phyloP scores from a whole-genome alignment of 2,113 vertebrate species.

The Pteropus alecto region DNA sequence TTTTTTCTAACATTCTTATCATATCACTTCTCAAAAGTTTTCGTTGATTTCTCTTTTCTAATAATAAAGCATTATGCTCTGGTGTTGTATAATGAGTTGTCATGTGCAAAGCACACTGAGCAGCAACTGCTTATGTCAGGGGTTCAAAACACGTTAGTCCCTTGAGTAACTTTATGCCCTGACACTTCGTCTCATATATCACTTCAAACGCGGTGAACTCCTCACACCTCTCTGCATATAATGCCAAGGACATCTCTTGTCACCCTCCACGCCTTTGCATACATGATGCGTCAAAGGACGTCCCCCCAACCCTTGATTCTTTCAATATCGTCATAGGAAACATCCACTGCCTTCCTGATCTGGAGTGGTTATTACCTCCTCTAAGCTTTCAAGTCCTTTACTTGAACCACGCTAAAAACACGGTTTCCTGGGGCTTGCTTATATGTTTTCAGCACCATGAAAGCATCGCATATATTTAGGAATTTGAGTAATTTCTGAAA shows the following conservation, averaged over 20 bases:
- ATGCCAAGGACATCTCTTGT: fast-evolving
- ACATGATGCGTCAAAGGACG: not conserved
- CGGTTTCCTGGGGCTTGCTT: not conserved
- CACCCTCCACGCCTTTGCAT: not conserved
- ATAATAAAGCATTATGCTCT: not conserved
- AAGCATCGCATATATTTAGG: not conserved
- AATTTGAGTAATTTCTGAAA: not conserved
- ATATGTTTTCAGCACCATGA: not conserved
- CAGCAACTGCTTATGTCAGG: not conserved
- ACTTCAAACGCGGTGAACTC: not conserved
- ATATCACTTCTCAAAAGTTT: not conserved
- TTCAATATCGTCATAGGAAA: not conserved
- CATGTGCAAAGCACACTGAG: not conserved
- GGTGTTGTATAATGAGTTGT: not conserved
- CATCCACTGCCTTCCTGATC: not conserved
- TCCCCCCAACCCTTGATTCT: not conserved
- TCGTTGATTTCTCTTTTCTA: not conserved
- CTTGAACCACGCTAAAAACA: not conserved
- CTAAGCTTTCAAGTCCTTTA: not conserved
- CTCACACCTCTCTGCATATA: not conserved
- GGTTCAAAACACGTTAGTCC: not conserved
- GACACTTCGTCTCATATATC: not conserved
- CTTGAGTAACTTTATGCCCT: not conserved
- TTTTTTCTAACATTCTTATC: not conserved
- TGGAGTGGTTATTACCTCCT: not conserved